Evolutionary conservation across 2,113 vertebrate species (phyloP).

Genomic region (Mobula birostris): DNA sequence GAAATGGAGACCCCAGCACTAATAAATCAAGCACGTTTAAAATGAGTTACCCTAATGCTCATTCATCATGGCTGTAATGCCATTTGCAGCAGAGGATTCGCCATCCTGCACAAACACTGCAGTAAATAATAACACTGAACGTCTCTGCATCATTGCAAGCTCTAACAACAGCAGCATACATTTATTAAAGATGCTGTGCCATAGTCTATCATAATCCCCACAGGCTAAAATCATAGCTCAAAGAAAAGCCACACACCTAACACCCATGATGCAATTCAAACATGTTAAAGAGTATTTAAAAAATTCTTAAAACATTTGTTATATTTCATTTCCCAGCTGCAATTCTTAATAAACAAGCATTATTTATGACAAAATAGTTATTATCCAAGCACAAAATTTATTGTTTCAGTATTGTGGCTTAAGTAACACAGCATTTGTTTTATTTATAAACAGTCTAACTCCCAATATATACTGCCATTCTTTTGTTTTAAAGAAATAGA

Average conservation of each 20-base stretch:
- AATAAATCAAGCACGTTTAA: constrained; percentile 99
- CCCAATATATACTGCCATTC: constrained; percentile 21
- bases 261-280: constrained; percentile 33
- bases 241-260: constrained; percentile 42
- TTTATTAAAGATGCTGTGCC: constrained; percentile 91
- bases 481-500: constrained; percentile 17
- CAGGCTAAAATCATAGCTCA: constrained; percentile 51
- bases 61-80: constrained; percentile 98
- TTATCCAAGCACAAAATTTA: background rate
- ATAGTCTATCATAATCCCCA: constrained; percentile 59
- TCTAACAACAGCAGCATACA: constrained; percentile 77
- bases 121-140: constrained; percentile 99
- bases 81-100: constrained; percentile 91
- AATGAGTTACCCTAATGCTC: constrained; percentile 99
- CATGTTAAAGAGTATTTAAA: constrained; percentile 25
- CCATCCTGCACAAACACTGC: constrained; percentile 87
- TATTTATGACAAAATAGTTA: background rate
- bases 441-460: background rate
- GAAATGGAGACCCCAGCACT: constrained; percentile 90
- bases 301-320: background rate
- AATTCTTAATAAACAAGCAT: background rate
- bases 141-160: constrained; percentile 73
- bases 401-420: background rate
- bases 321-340: constrained; percentile 6
- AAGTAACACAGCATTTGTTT: background rate